phyloP scores from a whole-genome alignment of 2,888 invertebrate genomes.

The Hirtodrosophila duncani region DNA sequence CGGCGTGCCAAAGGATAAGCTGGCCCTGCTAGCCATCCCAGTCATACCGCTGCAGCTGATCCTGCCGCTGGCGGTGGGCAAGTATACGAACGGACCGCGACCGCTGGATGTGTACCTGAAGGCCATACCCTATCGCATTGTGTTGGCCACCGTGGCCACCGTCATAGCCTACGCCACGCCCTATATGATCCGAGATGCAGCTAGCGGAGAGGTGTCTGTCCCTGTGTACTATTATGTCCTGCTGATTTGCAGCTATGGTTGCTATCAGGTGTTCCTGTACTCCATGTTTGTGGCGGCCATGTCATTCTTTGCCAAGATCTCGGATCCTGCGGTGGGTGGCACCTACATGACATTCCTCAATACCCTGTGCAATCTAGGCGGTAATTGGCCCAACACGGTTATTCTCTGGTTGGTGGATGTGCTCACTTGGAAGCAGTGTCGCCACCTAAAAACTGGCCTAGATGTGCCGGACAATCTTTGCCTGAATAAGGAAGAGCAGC shows the following conservation, averaged over 20 bases:
- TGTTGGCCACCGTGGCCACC: constrained; percentile 91
- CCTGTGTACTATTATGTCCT: constrained; percentile 88
- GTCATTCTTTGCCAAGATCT: constrained; percentile 98
- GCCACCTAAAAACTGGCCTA: no score
- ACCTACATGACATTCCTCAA: constrained; percentile 99
- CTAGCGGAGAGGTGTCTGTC: constrained; percentile 81
- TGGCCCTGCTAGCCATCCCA: constrained; percentile 95
- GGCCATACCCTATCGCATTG: constrained; percentile 91
- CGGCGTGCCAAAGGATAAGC: constrained; percentile 95
- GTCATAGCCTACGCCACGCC: constrained; percentile 92
- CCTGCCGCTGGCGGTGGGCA: constrained; percentile 87
- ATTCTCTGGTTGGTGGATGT: constrained; percentile 95
- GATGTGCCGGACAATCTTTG: constrained; percentile 78
- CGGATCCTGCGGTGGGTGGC: constrained; percentile 97
- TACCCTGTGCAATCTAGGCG: constrained; percentile 97
- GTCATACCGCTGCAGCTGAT: constrained; percentile 96
- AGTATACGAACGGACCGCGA: constrained; percentile 90
- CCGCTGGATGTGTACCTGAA: constrained; percentile 93
- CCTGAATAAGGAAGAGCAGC: constrained; percentile 81
- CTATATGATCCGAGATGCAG: constrained; percentile 80
- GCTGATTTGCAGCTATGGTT: constrained; percentile 87
- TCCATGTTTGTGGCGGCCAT: constrained; percentile 98
- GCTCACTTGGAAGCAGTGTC: constrained; percentile 88
- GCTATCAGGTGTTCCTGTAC: constrained; percentile 96
- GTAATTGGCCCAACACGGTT: constrained; percentile 96